Evolutionary conservation across 2,113 vertebrate species (phyloP), one percentile per base, ranked within the genome.

Genomic region (Thunnus thynnus): DNA sequence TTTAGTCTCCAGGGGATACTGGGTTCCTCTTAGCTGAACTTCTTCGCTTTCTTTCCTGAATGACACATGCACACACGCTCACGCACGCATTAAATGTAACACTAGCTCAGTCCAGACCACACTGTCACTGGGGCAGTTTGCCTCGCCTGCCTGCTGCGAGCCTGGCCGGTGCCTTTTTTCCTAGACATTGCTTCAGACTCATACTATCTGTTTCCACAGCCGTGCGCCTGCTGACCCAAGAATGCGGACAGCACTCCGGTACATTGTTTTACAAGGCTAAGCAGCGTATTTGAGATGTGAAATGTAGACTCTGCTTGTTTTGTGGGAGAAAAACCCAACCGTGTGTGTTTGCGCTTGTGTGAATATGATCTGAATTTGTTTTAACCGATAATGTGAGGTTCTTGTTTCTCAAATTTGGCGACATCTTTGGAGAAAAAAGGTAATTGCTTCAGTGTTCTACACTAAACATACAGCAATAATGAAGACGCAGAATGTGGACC

Each of bases 131-230:
- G 75, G 77, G 77, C 86, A 87, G 84, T 74, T 76, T 62, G 62
- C 76, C 69, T 75, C 22, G 80, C 70, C 0, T 12, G 69, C 78
- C 57, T 76, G 79, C 86, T 91, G 81, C 12, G 73, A 80, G 55
- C 58, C 68, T 25, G 61, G 73, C 80, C 63, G 50, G 51, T 55
- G 83, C 75, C 78, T 88, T 88, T 91, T 88, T 85, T 87, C 85
- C 86, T 75, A 55, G 83, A 92, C 90, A 51, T 88, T 91, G 89
- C 88, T 92, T 86, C 88, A 92, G 86, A 82, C 84, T 92, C 58
- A 72, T 73, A 79, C 86, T 91, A 85, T 93, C 92, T 90, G 84
- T 94, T 94, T 92, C 91, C 88, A 91, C 85, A 91, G 88, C 84
- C 81, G 78, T 86, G 78, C 70, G 90, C 72, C 86, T 89, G 91